Percentiles rank a stretch among this genome's conserved stretches.
These are phyloP conservation scores for Bombus huntii DNA, from an alignment of 1,140 invertebrate genomes.

Conservation along the genomic window DNA sequence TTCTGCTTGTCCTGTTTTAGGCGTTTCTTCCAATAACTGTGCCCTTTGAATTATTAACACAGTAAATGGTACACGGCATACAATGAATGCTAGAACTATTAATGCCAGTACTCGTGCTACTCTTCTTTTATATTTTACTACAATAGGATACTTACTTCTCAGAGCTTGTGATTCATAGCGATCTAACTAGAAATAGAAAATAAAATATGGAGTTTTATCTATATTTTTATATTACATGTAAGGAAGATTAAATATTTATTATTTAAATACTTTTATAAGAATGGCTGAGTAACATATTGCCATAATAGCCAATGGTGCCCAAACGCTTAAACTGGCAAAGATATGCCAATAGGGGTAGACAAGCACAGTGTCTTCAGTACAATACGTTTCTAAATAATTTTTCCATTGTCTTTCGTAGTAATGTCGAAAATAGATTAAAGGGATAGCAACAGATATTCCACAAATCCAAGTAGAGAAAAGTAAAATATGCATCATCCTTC, in stretches of 20 bases:
- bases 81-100: slow-evolving; percentile 86
- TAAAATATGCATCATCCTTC: slow-evolving; percentile 82
- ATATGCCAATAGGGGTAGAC: slow-evolving; percentile 89
- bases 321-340: slow-evolving; percentile 87
- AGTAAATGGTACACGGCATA: slow-evolving; percentile 88
- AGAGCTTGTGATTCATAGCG: slow-evolving; percentile 84
- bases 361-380: slow-evolving; percentile 85
- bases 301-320: slow-evolving; percentile 88
- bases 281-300: slow-evolving; percentile 86
- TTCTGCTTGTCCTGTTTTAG: slow-evolving; percentile 71
- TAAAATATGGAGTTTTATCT: background rate
- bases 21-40: slow-evolving; percentile 78
- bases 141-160: slow-evolving; percentile 82
- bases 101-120: slow-evolving; percentile 88
- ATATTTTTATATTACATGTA: background rate
- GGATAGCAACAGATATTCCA: slow-evolving; percentile 84
- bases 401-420: slow-evolving; percentile 88
- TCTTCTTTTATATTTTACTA: slow-evolving; percentile 85
- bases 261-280: slow-evolving; percentile 84
- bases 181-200: slow-evolving; percentile 80
- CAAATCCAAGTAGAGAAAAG: slow-evolving; percentile 88
- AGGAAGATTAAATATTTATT: background rate
- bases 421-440: slow-evolving; percentile 85
- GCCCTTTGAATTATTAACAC: slow-evolving; percentile 85
- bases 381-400: slow-evolving; percentile 87